These are phyloP conservation scores for Melieria omissa DNA, from an alignment of 2,888 invertebrate genomes.

Conservation along the genomic window DNA sequence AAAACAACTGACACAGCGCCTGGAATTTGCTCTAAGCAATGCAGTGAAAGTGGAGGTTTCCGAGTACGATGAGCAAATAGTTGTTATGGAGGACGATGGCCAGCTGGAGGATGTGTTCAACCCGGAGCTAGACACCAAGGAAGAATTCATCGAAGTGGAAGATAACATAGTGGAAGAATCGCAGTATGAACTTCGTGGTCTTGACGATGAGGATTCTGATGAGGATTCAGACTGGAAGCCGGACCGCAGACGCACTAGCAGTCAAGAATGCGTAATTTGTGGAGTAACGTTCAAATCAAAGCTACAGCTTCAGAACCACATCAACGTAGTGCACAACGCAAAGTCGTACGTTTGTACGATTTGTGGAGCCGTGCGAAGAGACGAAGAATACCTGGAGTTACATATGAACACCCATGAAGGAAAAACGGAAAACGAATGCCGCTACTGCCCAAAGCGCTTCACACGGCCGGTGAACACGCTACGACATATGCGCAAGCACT, in stretches of 20 bases:
- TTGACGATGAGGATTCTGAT: conserved; percentile 30
- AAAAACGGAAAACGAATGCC: conserved; percentile 63
- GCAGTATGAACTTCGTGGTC: background rate
- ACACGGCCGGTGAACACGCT: conserved; percentile 60
- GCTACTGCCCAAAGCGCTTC: conserved; percentile 61
- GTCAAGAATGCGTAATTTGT: conserved; percentile 45
- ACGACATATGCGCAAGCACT: conserved; percentile 63
- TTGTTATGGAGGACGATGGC: conserved; percentile 34
- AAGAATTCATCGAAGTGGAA: conserved; percentile 45
- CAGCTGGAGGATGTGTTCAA: conserved; percentile 49
- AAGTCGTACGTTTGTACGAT: conserved; percentile 52
- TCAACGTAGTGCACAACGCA: conserved; percentile 52
- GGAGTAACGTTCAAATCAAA: conserved; percentile 52
- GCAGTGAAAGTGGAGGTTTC: conserved; percentile 33
- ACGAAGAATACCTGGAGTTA: conserved; percentile 62
- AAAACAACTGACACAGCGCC: conserved; percentile 53
- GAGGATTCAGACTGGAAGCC: conserved; percentile 7
- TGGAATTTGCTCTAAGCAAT: conserved; percentile 51
- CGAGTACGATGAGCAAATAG: conserved; percentile 32
- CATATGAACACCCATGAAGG: conserved; percentile 64
- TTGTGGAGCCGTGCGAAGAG: conserved; percentile 57
- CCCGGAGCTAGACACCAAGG: conserved; percentile 45
- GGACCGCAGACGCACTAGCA: background rate
- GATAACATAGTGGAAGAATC: conserved; percentile 35
- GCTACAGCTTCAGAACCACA: conserved; percentile 55